Conservation (phyloP, 2,113 vertebrate genomes). For the Larimichthys crocea region DNA sequence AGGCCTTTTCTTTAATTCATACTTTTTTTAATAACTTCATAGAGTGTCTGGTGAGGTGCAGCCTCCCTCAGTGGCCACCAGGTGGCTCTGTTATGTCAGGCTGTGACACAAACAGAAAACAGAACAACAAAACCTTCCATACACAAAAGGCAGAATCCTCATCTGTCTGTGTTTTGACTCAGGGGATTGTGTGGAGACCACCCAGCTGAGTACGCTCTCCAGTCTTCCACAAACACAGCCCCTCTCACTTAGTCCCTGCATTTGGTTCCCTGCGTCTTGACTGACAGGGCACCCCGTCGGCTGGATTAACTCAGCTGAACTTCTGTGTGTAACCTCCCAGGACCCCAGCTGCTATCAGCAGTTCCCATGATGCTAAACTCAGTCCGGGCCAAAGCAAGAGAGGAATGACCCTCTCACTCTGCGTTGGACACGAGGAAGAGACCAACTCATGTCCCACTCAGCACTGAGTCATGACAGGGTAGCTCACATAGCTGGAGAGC, state of each 20-base stretch:
- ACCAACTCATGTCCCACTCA: conserved; percentile 43
- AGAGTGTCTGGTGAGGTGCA: background rate
- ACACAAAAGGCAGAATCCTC: conserved; percentile 5
- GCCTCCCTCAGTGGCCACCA: conserved; percentile 16
- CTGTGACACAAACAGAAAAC: background rate
- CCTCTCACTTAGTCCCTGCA: background rate
- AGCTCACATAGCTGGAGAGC: conserved; percentile 29
- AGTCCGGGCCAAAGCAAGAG: conserved; percentile 23
- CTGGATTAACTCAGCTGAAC: conserved; percentile 62
- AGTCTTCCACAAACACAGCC: conserved; percentile 8
- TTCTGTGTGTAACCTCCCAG: conserved; percentile 37
- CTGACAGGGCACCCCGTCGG: conserved; percentile 32
- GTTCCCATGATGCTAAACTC: conserved; percentile 56
- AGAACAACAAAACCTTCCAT: background rate
- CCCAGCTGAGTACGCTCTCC: conserved; percentile 8
- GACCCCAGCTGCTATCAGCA: conserved; percentile 45
- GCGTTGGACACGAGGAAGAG: conserved; percentile 33
- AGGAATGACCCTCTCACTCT: conserved; percentile 42
- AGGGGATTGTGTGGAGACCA: background rate
- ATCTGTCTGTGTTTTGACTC: background rate
- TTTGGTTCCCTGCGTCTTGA: background rate
- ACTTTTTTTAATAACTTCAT: background rate
- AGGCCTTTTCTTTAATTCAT: no score
- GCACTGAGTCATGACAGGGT: conserved; percentile 60
- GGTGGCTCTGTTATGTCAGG: conserved; percentile 38